A percentile compares a stretch with the other conserved stretches of the same genome.
phyloP scores from a whole-genome alignment of 1,140 invertebrate species.

The Dendroctonus ponderosae region DNA sequence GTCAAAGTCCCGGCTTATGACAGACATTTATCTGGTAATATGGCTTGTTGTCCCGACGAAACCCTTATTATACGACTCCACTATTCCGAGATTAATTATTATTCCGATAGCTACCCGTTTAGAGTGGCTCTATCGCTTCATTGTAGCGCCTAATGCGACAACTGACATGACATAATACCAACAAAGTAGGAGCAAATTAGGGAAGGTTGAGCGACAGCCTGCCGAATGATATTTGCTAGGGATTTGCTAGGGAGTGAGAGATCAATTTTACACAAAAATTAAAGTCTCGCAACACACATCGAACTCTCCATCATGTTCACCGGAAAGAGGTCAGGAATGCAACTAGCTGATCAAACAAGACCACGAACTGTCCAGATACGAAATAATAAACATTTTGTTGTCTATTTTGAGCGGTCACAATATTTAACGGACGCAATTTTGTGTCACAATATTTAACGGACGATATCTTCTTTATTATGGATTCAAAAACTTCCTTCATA shows the following conservation, averaged over 20 bases:
- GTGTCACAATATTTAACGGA: too few species aligned
- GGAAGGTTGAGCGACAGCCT: not conserved
- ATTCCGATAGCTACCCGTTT: constrained; percentile 26
- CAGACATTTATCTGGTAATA: constrained; percentile 11
- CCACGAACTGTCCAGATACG: too few species aligned
- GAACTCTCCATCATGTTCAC: not conserved
- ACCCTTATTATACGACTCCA: constrained; percentile 19
- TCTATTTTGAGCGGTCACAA: too few species aligned
- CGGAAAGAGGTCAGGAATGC: not conserved
- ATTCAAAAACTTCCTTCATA: too few species aligned
- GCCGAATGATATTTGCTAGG: not conserved
- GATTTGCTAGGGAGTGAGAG: not conserved
- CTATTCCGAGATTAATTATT: constrained; percentile 29
- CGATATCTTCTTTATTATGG: too few species aligned
- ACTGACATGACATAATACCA: constrained; percentile 27
- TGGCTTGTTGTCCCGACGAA: constrained; percentile 4
- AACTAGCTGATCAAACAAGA: not conserved
- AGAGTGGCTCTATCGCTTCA: constrained; percentile 19
- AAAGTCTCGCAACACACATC: not conserved
- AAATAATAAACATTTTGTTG: too few species aligned
- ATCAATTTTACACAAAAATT: not conserved
- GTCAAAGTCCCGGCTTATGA: not conserved
- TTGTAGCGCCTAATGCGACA: constrained; percentile 26
- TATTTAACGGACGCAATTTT: too few species aligned
- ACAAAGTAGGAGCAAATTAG: constrained; percentile 26